Conservation (phyloP, 1,140 invertebrate genomes). For the Dreissena rostriformis region DNA sequence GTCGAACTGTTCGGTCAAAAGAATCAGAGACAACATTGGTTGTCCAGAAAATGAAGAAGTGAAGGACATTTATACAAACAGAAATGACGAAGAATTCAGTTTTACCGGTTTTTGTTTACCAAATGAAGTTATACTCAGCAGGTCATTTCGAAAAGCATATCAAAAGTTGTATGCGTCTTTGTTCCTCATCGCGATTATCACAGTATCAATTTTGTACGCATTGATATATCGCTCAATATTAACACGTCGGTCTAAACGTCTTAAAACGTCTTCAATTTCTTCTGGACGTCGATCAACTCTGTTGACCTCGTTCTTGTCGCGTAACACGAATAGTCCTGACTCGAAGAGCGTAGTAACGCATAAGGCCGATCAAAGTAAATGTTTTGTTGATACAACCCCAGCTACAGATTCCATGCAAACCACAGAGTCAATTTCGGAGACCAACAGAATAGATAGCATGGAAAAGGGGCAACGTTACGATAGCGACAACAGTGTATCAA, state of each 20-base stretch:
- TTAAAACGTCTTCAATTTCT: constrained; percentile 52
- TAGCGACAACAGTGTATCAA: background rate
- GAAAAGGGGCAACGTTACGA: background rate
- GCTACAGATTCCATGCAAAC: background rate
- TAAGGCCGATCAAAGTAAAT: background rate
- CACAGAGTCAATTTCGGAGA: background rate
- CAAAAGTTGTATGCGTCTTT: constrained; percentile 73
- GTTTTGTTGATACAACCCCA: background rate
- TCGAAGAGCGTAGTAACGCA: background rate
- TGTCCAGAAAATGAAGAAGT: background rate
- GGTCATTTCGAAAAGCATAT: constrained; percentile 59
- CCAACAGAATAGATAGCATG: too few relatives aligned
- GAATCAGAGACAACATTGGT: background rate
- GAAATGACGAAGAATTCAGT: constrained; percentile 18
- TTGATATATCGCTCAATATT: constrained; percentile 73
- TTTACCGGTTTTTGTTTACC: constrained; percentile 58
- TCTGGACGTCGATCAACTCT: constrained; percentile 22
- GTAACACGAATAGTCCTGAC: constrained; percentile 27
- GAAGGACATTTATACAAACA: background rate
- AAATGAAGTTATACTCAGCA: constrained; percentile 60
- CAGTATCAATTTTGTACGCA: constrained; percentile 73
- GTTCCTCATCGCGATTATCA: constrained; percentile 70
- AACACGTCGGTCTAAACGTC: constrained; percentile 54
- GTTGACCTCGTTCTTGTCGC: constrained; percentile 17
- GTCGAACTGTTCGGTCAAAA: background rate